Evolutionary conservation across 1,140 invertebrate genomes (phyloP).

Genomic region (Ganaspis sp.): DNA sequence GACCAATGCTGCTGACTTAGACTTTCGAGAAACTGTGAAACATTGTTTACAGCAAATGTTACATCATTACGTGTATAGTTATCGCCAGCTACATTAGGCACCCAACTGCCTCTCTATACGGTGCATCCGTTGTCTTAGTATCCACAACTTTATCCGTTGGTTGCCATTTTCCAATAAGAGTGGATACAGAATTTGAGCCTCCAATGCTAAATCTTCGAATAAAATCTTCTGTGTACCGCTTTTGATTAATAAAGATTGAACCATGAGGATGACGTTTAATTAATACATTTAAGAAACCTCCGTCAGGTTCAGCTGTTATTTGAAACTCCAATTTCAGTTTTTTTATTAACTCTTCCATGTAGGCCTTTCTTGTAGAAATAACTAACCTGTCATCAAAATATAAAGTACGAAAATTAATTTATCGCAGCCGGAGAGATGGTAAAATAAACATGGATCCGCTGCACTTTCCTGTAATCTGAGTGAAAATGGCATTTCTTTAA

Average conservation of each 20-base stretch:
- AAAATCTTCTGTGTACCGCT: slow-evolving; percentile 20
- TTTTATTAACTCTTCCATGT: slow-evolving; percentile 34
- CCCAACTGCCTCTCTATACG: slow-evolving; percentile 53
- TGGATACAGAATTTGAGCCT: slow-evolving; percentile 19
- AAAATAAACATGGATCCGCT: no score
- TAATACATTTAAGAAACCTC: slow-evolving; percentile 41
- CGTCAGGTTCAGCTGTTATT: slow-evolving; percentile 34
- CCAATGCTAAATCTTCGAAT: slow-evolving; percentile 27
- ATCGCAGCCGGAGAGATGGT: not conserved
- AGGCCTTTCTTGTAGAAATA: not conserved
- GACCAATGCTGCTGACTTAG: no score
- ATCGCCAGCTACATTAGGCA: slow-evolving; percentile 59
- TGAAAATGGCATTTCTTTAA: no score
- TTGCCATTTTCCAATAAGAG: not conserved
- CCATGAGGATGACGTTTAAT: slow-evolving; percentile 34
- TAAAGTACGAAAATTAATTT: slow-evolving; percentile 42
- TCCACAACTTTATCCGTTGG: not conserved
- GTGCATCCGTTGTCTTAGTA: slow-evolving; percentile 11
- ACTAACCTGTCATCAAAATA: slow-evolving; percentile 34
- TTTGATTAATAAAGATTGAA: slow-evolving; percentile 41
- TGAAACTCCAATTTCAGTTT: slow-evolving; percentile 30
- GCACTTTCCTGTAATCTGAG: no score
- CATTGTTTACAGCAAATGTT: slow-evolving; percentile 35
- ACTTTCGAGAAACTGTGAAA: no score
- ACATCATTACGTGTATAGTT: slow-evolving; percentile 59